Percentiles rank a stretch among this genome's conserved stretches.
Conservation (phyloP, 2,888 invertebrate genomes). For the Troides aeacus region DNA sequence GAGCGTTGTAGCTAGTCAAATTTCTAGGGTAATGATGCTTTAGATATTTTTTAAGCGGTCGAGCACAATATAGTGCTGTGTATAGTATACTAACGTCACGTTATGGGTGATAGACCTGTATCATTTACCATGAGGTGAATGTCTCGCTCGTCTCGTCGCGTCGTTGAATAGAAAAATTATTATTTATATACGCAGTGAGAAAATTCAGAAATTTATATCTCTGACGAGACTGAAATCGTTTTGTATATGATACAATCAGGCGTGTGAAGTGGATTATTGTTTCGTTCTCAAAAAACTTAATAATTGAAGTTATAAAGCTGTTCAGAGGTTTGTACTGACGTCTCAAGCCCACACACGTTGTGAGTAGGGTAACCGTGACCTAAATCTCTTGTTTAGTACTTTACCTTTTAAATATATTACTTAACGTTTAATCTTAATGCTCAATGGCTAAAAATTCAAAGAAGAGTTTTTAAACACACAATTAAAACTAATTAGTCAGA, state of each 20-base stretch:
- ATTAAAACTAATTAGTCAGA: too few relatives aligned
- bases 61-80: too few relatives aligned
- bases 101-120: too few relatives aligned
- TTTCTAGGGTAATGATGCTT: too few relatives aligned
- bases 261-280: neutral
- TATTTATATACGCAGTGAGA: neutral
- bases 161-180: too few relatives aligned
- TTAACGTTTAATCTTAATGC: neutral
- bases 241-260: neutral
- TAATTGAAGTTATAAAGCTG: constrained; percentile 2
- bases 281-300: neutral
- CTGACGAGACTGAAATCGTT: neutral
- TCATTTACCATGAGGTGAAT: too few relatives aligned
- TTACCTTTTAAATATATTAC: constrained; percentile 6
- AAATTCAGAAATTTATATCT: neutral
- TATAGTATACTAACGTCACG: too few relatives aligned
- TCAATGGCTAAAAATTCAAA: too few relatives aligned
- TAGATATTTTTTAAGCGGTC: too few relatives aligned
- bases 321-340: constrained; percentile 10
- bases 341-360: constrained; percentile 14
- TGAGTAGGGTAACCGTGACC: constrained; percentile 23
- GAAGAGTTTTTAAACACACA: too few relatives aligned
- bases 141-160: too few relatives aligned
- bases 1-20: too few relatives aligned
- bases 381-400: constrained; percentile 18